A percentile compares a stretch with the other conserved stretches of the same genome.
These are phyloP conservation scores for Aplochiton taeniatus DNA, from an alignment of 2,797 vertebrate species.

Conservation along the genomic window DNA sequence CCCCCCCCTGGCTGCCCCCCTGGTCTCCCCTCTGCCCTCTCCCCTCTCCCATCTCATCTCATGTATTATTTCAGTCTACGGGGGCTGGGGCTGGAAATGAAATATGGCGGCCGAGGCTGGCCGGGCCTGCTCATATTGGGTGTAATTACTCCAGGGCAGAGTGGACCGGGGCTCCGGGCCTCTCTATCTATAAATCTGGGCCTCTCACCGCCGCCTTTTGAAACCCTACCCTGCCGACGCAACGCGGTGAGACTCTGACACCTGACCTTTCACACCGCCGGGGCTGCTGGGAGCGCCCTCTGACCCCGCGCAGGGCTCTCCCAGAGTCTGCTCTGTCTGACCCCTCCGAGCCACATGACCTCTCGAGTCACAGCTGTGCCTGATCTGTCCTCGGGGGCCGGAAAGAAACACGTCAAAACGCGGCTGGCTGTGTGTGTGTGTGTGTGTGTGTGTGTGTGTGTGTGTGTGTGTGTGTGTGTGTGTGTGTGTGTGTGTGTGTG, in stretches of 20 bases:
- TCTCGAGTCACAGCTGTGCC: conserved; percentile 81
- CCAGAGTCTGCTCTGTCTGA: conserved; percentile 80
- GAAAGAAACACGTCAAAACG: conserved; percentile 72
- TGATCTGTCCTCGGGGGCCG: conserved; percentile 80
- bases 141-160: conserved; percentile 73
- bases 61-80: conserved; percentile 78
- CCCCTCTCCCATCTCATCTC: conserved; percentile 57
- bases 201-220: conserved; percentile 73
- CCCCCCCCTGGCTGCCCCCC: conserved; percentile 50
- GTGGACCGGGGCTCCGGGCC: conserved; percentile 60
- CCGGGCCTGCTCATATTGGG: conserved; percentile 77
- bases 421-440: conserved; percentile 41
- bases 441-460: conserved; percentile 36
- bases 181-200: conserved; percentile 79
- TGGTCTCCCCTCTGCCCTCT: not conserved
- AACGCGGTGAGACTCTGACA: conserved; percentile 81
- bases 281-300: conserved; percentile 80
- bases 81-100: conserved; percentile 76
- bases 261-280: conserved; percentile 83
- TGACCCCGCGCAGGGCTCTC: conserved; percentile 78
- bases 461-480: conserved; percentile 25
- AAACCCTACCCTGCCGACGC: conserved; percentile 72
- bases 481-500: conserved; percentile 1
- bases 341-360: conserved; percentile 73
- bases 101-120: conserved; percentile 75